These are phyloP conservation scores for Bos taurus DNA, from an alignment of 2,113 vertebrate species.

Conservation along the genomic window DNA sequence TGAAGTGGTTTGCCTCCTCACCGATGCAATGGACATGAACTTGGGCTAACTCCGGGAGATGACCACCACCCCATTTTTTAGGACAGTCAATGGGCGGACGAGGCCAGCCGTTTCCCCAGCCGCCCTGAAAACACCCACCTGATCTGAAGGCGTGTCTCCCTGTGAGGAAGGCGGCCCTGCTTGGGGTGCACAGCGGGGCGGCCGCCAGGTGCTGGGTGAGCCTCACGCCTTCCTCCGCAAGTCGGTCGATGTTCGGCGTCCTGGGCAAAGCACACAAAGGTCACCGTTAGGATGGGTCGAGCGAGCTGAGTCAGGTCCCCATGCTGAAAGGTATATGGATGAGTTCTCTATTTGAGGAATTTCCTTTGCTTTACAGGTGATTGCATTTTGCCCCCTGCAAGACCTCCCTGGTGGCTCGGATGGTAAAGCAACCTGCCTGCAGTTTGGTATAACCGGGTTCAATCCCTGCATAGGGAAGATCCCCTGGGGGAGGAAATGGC, in stretches of 20 bases:
- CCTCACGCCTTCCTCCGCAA: slow-evolving; percentile 85
- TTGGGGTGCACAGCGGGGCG: slow-evolving; percentile 84
- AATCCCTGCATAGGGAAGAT: not conserved
- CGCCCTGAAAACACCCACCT: slow-evolving; percentile 67
- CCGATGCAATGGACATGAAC: not conserved
- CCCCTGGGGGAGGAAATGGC: not conserved
- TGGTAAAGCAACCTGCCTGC: not conserved
- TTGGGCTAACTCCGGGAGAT: not conserved
- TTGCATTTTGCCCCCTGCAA: not conserved
- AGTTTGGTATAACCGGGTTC: not conserved
- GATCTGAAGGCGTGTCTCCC: slow-evolving; percentile 89
- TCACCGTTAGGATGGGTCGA: rapidly evolving
- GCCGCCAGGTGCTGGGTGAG: slow-evolving; percentile 89
- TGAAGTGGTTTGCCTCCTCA: not conserved
- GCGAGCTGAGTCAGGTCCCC: not conserved
- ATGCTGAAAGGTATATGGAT: rapidly evolving
- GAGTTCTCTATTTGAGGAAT: not conserved
- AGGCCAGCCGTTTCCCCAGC: not conserved
- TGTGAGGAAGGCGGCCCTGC: slow-evolving; percentile 87
- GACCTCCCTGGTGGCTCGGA: not conserved
- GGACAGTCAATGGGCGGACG: not conserved
- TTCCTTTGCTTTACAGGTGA: rapidly evolving
- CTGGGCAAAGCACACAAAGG: slow-evolving; percentile 63
- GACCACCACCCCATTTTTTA: not conserved
- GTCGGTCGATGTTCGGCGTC: slow-evolving; percentile 86